Percentiles rank a stretch among this genome's conserved stretches.
Conservation (phyloP, 2,797 vertebrate genomes). For the Iguana delicatissima region DNA sequence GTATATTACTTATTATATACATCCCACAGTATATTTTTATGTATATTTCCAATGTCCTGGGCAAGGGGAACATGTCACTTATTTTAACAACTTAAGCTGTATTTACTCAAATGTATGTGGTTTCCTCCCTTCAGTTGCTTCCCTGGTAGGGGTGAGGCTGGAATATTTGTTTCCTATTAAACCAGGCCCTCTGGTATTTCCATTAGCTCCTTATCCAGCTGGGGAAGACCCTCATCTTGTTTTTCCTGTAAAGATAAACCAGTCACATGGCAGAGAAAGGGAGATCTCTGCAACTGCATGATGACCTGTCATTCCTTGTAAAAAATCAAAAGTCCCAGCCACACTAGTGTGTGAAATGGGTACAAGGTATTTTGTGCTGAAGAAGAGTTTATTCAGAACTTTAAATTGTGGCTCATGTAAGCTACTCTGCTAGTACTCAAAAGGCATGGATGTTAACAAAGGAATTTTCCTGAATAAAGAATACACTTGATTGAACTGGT, state of each 20-base stretch:
- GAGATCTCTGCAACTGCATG: not conserved
- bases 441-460: constrained; percentile 16
- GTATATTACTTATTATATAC: constrained; percentile 3
- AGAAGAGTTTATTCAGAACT: constrained; percentile 9
- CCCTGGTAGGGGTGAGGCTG: not conserved
- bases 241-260: not conserved
- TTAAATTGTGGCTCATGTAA: fast-evolving
- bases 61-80: not conserved
- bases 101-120: not conserved
- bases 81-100: not conserved
- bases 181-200: not conserved
- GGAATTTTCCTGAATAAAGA: constrained; percentile 65
- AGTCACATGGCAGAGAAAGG: not conserved
- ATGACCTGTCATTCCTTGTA: not conserved
- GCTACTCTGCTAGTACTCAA: not conserved
- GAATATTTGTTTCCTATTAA: not conserved
- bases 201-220: not conserved
- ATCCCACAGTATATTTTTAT: not conserved
- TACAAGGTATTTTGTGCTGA: not conserved
- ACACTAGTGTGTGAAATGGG: fast-evolving
- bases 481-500: constrained; percentile 28
- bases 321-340: not conserved
- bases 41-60: not conserved
- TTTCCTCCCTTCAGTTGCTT: not conserved
- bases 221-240: not conserved